Conservation (phyloP, 2,797 vertebrate species). For the Syndactyla subalaris region DNA sequence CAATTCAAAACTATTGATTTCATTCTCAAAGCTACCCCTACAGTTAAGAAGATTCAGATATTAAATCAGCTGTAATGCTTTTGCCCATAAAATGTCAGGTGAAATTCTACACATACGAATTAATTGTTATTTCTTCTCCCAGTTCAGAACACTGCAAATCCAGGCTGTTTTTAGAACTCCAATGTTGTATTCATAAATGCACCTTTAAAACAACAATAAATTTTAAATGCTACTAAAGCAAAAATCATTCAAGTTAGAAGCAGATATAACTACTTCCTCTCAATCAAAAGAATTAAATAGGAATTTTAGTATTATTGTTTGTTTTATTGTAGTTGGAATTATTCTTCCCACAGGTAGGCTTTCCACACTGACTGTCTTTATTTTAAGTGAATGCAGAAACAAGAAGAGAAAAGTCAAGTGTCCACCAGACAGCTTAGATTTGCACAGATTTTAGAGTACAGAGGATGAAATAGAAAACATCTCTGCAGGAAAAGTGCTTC, state of each 20-base stretch:
- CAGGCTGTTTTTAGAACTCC: neutral
- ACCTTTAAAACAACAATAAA: neutral
- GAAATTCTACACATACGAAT: neutral
- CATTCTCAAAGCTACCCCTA: neutral
- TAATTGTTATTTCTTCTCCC: neutral
- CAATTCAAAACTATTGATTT: neutral
- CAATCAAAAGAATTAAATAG: neutral
- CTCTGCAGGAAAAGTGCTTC: neutral
- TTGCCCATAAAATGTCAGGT: neutral
- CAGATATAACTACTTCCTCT: neutral
- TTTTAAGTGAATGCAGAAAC: neutral
- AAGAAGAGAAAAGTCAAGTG: neutral
- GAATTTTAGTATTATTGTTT: neutral
- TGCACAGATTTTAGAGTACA: neutral
- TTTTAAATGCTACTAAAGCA: neutral
- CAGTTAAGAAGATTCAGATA: neutral
- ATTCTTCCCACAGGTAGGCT: neutral
- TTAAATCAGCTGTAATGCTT: neutral
- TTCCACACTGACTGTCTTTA: neutral
- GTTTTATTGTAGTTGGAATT: neutral
- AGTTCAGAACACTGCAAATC: neutral
- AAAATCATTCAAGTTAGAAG: neutral
- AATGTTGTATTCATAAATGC: conserved; percentile 2
- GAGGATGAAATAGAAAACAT: neutral
- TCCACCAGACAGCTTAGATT: neutral